Evolutionary conservation across 1,140 invertebrate species (phyloP).

Genomic region (Calephelis virginiensis): DNA sequence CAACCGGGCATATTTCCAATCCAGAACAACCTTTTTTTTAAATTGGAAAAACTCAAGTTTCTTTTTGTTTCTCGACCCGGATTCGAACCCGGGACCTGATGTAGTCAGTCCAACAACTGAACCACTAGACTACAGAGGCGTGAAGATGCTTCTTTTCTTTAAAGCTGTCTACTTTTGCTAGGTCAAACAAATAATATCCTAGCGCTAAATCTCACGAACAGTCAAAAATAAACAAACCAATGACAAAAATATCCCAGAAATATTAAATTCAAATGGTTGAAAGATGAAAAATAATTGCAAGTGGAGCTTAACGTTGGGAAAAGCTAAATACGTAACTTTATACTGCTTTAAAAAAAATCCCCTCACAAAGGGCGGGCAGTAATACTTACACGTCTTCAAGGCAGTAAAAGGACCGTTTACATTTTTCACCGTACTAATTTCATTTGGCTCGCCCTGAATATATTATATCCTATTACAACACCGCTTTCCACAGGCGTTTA

Average conservation of each 20-base stretch:
- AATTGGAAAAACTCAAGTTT: too few relatives aligned
- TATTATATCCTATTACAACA: constrained; percentile 74
- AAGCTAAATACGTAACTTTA: constrained; percentile 17
- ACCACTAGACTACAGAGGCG: too few relatives aligned
- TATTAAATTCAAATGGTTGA: constrained; percentile 8
- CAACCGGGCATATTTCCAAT: too few relatives aligned
- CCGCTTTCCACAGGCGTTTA: constrained; percentile 60
- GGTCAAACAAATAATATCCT: not conserved
- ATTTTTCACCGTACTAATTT: constrained; percentile 78
- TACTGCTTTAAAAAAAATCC: constrained; percentile 19
- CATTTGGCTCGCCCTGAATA: constrained; percentile 76
- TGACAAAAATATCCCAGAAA: not conserved
- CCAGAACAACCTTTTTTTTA: too few relatives aligned
- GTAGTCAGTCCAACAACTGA: too few relatives aligned
- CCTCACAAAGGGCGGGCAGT: constrained; percentile 30
- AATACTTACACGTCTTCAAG: constrained; percentile 71
- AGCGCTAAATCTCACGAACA: not conserved
- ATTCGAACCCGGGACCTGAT: too few relatives aligned
- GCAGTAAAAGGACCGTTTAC: constrained; percentile 70
- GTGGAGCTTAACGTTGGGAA: constrained; percentile 2
- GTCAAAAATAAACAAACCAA: not conserved
- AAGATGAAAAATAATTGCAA: constrained; percentile 11
- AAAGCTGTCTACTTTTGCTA: not conserved
- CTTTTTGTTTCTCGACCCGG: too few relatives aligned
- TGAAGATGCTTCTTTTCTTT: not conserved